A percentile compares a stretch with the other conserved stretches of the same genome.
These are phyloP conservation scores for Carapus acus DNA, from an alignment of 2,797 vertebrate species.

Conservation along the genomic window DNA sequence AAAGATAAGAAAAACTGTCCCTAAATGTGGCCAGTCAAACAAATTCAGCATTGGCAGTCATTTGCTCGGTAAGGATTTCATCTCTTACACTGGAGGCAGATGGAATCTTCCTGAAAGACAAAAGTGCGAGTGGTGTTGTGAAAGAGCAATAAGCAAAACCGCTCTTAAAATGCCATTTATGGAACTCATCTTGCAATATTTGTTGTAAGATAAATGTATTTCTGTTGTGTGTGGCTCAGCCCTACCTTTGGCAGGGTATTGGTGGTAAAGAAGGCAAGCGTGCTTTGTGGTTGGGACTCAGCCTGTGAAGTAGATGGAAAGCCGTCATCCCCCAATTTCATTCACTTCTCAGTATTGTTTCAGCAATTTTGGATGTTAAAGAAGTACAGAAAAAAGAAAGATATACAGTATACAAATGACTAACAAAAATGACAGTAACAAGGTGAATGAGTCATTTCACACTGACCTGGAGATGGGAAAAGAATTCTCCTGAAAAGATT, in stretches of 20 bases:
- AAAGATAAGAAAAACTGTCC: background rate
- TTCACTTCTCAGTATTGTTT: background rate
- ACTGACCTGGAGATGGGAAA: constrained; percentile 57
- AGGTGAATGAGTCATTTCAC: background rate
- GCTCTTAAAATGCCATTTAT: too few species aligned
- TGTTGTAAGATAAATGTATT: too few species aligned
- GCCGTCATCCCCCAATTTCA: background rate
- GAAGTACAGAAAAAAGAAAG: too few species aligned
- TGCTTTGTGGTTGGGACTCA: constrained; percentile 2
- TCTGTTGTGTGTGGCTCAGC: background rate
- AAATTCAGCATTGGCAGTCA: background rate
- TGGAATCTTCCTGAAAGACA: constrained; percentile 40
- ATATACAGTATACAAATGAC: too few species aligned
- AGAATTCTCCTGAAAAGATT: constrained; percentile 53
- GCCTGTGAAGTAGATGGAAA: constrained; percentile 37
- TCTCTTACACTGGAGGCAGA: constrained; percentile 54
- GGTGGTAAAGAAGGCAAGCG: constrained; percentile 41
- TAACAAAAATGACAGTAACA: too few species aligned
- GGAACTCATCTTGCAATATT: too few species aligned
- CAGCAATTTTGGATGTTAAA: background rate
- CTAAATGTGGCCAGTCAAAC: background rate
- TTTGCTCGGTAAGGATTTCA: background rate
- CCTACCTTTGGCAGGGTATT: constrained; percentile 66
- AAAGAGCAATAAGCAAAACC: too few species aligned
- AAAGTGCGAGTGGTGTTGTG: too few species aligned